These are phyloP conservation scores for Hydrochoerus hydrochaeris DNA, from an alignment of 2,113 vertebrate species.

Conservation along the genomic window DNA sequence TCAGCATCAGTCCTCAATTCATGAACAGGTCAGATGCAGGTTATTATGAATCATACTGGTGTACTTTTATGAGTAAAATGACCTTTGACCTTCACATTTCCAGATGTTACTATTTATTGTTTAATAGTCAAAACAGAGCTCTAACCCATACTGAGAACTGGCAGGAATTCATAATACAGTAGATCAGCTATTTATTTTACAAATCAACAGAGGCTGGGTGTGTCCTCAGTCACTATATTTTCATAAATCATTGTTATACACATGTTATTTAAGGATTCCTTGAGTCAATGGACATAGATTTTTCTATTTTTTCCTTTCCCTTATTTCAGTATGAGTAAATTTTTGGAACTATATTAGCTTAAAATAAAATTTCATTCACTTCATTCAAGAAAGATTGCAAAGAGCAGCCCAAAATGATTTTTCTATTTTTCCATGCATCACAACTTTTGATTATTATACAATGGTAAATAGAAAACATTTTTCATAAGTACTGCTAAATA, in stretches of 20 bases:
- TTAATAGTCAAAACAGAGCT: slow-evolving; percentile 85
- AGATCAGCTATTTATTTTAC: slow-evolving; percentile 71
- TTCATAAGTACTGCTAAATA: background rate
- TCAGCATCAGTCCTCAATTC: slow-evolving; percentile 74
- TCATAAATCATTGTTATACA: slow-evolving; percentile 65
- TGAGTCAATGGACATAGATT: slow-evolving; percentile 28
- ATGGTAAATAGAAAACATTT: background rate
- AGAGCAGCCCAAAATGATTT: background rate
- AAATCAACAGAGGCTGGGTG: slow-evolving; percentile 65
- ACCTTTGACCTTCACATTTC: slow-evolving; percentile 84
- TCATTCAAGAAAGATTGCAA: background rate
- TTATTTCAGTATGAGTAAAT: background rate
- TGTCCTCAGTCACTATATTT: slow-evolving; percentile 50
- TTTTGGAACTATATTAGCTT: background rate
- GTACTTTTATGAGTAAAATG: slow-evolving; percentile 82
- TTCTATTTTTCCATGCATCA: background rate
- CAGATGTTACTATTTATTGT: slow-evolving; percentile 84
- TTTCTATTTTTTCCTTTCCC: background rate
- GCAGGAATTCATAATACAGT: slow-evolving; percentile 49
- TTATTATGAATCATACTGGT: slow-evolving; percentile 82
- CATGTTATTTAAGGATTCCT: slow-evolving; percentile 50
- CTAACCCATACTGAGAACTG: slow-evolving; percentile 69
- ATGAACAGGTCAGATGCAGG: slow-evolving; percentile 72
- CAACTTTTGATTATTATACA: background rate
- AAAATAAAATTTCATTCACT: background rate